These are phyloP conservation scores for Netelia fuscicornis DNA, from an alignment of 2,888 invertebrate species.

Conservation along the genomic window DNA sequence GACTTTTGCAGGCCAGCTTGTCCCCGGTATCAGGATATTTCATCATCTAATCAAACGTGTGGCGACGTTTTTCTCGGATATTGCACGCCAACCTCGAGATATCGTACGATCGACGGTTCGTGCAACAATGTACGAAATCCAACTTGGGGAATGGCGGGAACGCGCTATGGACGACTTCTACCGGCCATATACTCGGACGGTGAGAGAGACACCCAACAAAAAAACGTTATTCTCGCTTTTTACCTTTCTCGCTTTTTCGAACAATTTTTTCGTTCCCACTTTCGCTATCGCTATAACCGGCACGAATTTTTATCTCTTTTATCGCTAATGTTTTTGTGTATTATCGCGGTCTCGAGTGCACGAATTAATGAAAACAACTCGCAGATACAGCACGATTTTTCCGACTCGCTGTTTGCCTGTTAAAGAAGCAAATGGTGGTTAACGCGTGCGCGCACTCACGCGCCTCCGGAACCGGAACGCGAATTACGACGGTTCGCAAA, in stretches of 20 bases:
- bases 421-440: constrained; percentile 15
- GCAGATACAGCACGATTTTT: constrained; percentile 14
- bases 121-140: constrained; percentile 96
- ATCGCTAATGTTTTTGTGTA: background rate
- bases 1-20: constrained; percentile 10
- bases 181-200: constrained; percentile 90
- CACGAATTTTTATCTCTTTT: background rate
- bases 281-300: no score
- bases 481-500: background rate
- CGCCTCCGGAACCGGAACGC: constrained; percentile 34
- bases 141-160: constrained; percentile 92
- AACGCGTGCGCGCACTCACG: constrained; percentile 18
- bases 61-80: constrained; percentile 57
- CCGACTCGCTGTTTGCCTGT: background rate
- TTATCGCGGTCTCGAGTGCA: background rate
- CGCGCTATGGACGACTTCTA: constrained; percentile 89
- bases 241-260: constrained; percentile 4
- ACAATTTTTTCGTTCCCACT: background rate
- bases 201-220: constrained; percentile 78
- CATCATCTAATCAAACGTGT: constrained; percentile 49
- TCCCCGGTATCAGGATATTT: constrained; percentile 4
- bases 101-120: constrained; percentile 94
- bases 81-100: constrained; percentile 87
- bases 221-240: background rate
- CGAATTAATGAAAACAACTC: background rate